A percentile compares a stretch with the other conserved stretches of the same genome.
These are phyloP conservation scores for Malacoctenus gilli DNA, from an alignment of 2,797 vertebrate genomes.

Conservation along the genomic window DNA sequence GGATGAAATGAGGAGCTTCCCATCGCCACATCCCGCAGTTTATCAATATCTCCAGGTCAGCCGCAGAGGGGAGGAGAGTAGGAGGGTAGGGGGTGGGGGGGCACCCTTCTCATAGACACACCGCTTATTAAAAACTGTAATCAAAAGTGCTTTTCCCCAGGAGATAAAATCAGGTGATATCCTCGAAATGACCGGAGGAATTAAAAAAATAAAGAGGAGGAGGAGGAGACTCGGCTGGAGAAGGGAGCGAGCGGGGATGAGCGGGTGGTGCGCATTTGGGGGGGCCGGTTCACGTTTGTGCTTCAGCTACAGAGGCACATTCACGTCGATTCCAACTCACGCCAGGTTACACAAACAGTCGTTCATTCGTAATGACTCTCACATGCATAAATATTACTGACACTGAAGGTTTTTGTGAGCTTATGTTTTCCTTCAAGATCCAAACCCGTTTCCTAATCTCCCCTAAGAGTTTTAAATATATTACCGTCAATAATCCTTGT, in stretches of 20 bases:
- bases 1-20: constrained; percentile 50
- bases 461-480: no score
- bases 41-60: constrained; percentile 59
- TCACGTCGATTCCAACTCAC: background rate
- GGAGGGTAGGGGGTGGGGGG: no score
- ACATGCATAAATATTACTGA: no score
- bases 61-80: no score
- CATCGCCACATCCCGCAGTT: constrained; percentile 26
- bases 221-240: constrained; percentile 19
- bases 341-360: no score
- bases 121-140: constrained; percentile 53
- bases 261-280: background rate
- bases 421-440: no score
- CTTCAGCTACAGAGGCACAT: constrained; percentile 6
- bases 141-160: constrained; percentile 58
- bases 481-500: no score
- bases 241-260: constrained; percentile 26
- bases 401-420: no score
- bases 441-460: no score
- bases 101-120: constrained; percentile 57
- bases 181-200: constrained; percentile 44
- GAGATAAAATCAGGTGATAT: constrained; percentile 52
- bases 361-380: no score
- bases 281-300: constrained; percentile 9
- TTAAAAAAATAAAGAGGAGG: background rate